Evolutionary conservation across 2,888 invertebrate species (phyloP), one percentile per base, ranked within the genome.

Genomic region (Brachycybe producta): DNA sequence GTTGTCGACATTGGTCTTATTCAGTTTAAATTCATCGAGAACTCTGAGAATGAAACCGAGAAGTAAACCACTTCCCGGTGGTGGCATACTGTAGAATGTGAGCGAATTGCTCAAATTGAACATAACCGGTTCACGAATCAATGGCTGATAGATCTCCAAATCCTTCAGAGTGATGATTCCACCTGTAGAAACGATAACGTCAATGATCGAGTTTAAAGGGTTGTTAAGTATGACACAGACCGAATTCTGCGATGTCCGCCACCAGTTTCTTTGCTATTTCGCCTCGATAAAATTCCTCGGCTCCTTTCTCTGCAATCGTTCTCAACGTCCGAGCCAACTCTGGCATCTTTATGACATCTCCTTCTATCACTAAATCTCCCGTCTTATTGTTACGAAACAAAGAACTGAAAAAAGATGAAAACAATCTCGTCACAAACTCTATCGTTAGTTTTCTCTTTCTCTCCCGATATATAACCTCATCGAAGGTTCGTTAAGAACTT

Each of bases 31-130:
- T 4, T 28, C 26, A 32, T 72, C 67, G 45, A 95, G 71, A 41
- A 91, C 76, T 61, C 84, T 84, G 56, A 95, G 70, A 48, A 91
- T 82, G 60, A 86, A 81, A 0, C 77, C 77, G 1, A 94, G 70
- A 34, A 92, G 71, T 0, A 78, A 72, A 0, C 95, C 94, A 19
- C 86, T 83, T 54, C 85, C 85, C 0, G 94, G 91, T 0, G 88
- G 84, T 0, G 87, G 87, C 0, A 84, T 76, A 0, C 84, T 77
- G 66, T 82, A 82, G 38, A 95, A 71, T 0, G 73, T 78, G 57
- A 83, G 73, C 1, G 75, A 74, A 38, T 78, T 72, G 3, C 69
- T 67, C 0, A 82, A 65, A 0, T 70, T 65, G 1, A 76, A 69
- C 1, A 70, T 62, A 4, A 81, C 64, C 0, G 84, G 78, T 4